Conservation (phyloP, 1,140 invertebrate genomes). For the Polypedilum vanderplanki region DNA sequence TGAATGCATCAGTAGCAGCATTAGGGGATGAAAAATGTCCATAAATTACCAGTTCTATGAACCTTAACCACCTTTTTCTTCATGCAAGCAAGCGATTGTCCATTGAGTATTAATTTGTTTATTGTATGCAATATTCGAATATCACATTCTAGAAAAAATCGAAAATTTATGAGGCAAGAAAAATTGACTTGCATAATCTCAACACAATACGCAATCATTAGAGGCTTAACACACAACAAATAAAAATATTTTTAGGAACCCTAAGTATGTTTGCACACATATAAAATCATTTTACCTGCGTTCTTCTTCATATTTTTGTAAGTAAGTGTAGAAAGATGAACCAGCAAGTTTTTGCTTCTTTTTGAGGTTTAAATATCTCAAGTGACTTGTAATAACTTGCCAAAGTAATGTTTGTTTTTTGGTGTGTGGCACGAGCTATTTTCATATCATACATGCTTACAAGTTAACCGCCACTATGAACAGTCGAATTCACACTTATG, state of each 20-base stretch:
- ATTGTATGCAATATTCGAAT: background rate
- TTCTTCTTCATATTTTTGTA: too few relatives aligned
- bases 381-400: background rate
- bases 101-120: conserved; percentile 1
- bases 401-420: background rate
- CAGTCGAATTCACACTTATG: too few relatives aligned
- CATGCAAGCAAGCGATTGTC: background rate
- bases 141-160: background rate
- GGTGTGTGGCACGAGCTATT: background rate
- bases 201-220: conserved; percentile 4
- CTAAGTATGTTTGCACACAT: background rate
- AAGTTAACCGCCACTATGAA: background rate
- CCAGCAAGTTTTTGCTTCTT: background rate
- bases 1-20: background rate
- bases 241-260: background rate
- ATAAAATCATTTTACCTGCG: background rate
- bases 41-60: conserved; percentile 1
- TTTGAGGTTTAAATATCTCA: conserved; percentile 10
- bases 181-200: background rate
- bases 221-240: background rate
- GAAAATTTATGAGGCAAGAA: background rate
- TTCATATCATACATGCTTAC: background rate
- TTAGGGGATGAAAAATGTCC: conserved; percentile 4
- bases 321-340: too few relatives aligned
- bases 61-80: background rate